These are phyloP conservation scores for Notamacropus eugenii DNA, from an alignment of 2,797 vertebrate species.

Conservation along the genomic window DNA sequence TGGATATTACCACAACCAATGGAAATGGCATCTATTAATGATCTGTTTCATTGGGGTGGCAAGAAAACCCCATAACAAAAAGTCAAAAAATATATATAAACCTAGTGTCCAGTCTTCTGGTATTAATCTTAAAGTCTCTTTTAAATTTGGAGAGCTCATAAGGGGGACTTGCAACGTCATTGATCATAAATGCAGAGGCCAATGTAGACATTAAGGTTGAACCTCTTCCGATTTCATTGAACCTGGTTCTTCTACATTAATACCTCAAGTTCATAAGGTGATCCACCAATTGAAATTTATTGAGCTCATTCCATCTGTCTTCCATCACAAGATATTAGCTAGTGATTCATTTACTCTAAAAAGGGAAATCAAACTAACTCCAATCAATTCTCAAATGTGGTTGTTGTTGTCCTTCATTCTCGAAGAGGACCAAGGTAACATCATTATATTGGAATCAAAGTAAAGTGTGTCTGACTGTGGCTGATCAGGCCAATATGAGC, in stretches of 20 bases:
- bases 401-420: too few relatives aligned
- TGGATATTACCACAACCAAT: neutral
- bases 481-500: too few relatives aligned
- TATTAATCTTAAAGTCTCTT: conserved; percentile 36
- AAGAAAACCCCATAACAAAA: neutral
- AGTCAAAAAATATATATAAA: neutral
- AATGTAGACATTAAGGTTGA: neutral
- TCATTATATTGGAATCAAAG: too few relatives aligned
- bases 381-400: too few relatives aligned
- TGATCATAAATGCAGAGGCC: neutral
- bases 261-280: neutral
- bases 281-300: neutral
- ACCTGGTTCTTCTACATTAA: neutral
- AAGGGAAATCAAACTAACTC: too few relatives aligned
- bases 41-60: too few relatives aligned
- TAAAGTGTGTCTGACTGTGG: too few relatives aligned
- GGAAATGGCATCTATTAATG: neutral
- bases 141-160: conserved; percentile 26
- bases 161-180: neutral
- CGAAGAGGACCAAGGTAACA: too few relatives aligned
- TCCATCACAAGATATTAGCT: neutral
- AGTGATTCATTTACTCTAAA: too few relatives aligned
- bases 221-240: neutral
- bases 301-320: neutral
- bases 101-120: neutral